Base-by-base conservation (phyloP, 2,113 vertebrate species). In the Terrapene triunguis region DNA sequence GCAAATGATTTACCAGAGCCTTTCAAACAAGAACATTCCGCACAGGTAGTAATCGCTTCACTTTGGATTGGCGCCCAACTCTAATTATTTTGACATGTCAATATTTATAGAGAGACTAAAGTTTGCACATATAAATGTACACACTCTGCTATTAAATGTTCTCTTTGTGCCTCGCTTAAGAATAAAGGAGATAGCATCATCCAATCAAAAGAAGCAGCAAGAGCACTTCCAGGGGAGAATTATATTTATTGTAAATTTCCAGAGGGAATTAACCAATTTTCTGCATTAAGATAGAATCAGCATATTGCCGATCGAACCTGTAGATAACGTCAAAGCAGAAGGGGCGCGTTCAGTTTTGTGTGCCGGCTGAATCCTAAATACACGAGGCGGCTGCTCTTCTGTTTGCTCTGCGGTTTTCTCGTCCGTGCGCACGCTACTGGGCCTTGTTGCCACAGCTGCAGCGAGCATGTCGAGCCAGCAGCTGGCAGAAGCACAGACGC, bases 241-340 rank as follows among this genome's bases (percentile, higher is more conserved):
- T 98, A 98, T 98, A 98, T 98, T 99, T 98, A 98, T 98, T 99
- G 98, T 96, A 98, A 97, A 98, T 98, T 98, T 98, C 98, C 98
- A 98, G 92, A 94, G 98, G 98, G 99, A 99, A 98, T 98, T 98
- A 99, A 98, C 95, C 99, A 99, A 99, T 99, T 99, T 99, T 99
- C 99, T 98, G 98, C 98, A 98, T 99, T 98, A 99, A 98, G 99
- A 99, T 99, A 98, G 98, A 99, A 99, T 99, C 99, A 99, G 98
- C 98, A 99, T 99, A 99, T 98, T 98, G 98, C 97, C 98, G 98
- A 99, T 99, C 98, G 98, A 98, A 98, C 97, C 96, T 93, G 96
- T 90, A 95, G 99, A 99, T 99, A 98, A 97, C 95, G 98, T 99
- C 98, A 98, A 91, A 80, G 98, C 94, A 96, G 97, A 97, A 97